Conservation (phyloP, 2,797 vertebrate species). For the Babyrousa celebensis region DNA sequence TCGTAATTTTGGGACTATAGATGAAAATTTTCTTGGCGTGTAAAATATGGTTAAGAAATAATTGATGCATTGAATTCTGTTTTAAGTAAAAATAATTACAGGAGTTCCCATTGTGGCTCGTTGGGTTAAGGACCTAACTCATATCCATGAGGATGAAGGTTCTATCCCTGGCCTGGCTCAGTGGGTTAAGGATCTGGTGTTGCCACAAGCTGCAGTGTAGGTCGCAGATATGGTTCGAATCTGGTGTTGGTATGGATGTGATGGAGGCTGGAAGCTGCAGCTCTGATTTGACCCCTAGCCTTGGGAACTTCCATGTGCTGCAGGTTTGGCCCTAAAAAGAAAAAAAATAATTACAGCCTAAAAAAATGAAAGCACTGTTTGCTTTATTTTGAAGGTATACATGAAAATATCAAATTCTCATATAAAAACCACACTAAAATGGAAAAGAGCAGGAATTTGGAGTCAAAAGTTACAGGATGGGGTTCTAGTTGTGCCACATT, state of each 20-base stretch:
- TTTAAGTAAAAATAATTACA: not conserved
- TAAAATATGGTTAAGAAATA: conserved; percentile 34
- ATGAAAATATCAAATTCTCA: not conserved
- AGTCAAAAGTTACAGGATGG: not conserved
- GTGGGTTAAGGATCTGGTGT: too few species aligned
- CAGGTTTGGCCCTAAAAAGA: too few species aligned
- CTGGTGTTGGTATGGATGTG: too few species aligned
- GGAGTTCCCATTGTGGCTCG: too few species aligned
- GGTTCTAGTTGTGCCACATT: not conserved
- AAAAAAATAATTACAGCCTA: not conserved
- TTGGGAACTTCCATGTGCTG: too few species aligned
- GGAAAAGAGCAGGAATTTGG: not conserved
- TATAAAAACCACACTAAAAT: not conserved
- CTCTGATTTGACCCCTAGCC: too few species aligned
- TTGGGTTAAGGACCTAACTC: too few species aligned
- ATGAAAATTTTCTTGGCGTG: not conserved
- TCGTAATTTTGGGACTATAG: not conserved
- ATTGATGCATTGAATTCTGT: not conserved
- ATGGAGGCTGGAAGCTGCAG: too few species aligned
- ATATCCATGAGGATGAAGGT: too few species aligned
- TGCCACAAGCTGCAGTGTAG: too few species aligned
- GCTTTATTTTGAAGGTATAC: not conserved
- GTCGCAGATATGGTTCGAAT: too few species aligned
- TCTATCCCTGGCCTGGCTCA: too few species aligned
- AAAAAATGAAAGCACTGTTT: not conserved